Conservation (phyloP, 2,113 vertebrate species). For the Atrichornis clamosus region DNA sequence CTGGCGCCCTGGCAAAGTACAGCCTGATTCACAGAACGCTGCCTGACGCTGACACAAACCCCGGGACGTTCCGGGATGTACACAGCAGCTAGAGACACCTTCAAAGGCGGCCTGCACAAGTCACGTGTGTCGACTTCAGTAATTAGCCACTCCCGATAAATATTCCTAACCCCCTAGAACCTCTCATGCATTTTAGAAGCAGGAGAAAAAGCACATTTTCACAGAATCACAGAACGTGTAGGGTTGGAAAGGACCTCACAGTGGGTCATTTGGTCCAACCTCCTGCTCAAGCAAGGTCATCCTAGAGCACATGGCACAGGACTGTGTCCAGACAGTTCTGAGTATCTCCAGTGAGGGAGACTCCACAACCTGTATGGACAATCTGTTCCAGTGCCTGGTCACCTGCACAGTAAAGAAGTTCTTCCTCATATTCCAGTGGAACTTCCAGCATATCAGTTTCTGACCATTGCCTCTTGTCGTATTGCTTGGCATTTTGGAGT, state of each 20-base stretch:
- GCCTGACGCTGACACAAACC: neutral
- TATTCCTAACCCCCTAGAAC: neutral
- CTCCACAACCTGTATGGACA: neutral
- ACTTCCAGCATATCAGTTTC: neutral
- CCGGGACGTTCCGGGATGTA: accelerated
- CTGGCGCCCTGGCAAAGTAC: neutral
- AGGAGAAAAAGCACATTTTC: neutral
- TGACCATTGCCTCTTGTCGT: neutral
- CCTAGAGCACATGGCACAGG: neutral
- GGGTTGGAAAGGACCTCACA: neutral
- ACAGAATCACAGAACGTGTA: neutral
- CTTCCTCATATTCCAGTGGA: neutral
- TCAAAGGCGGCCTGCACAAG: neutral
- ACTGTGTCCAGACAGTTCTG: neutral
- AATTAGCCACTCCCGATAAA: neutral
- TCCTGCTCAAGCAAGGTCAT: neutral
- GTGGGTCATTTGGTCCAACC: neutral
- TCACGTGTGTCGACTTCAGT: accelerated
- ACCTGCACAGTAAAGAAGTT: neutral
- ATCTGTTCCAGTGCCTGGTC: neutral
- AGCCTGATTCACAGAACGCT: accelerated
- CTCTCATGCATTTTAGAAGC: neutral
- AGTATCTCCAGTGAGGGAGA: neutral
- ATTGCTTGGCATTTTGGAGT: neutral
- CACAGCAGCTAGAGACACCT: neutral